These are phyloP conservation scores for Pongo abelii DNA, from an alignment of 2,113 vertebrate genomes.

Conservation along the genomic window DNA sequence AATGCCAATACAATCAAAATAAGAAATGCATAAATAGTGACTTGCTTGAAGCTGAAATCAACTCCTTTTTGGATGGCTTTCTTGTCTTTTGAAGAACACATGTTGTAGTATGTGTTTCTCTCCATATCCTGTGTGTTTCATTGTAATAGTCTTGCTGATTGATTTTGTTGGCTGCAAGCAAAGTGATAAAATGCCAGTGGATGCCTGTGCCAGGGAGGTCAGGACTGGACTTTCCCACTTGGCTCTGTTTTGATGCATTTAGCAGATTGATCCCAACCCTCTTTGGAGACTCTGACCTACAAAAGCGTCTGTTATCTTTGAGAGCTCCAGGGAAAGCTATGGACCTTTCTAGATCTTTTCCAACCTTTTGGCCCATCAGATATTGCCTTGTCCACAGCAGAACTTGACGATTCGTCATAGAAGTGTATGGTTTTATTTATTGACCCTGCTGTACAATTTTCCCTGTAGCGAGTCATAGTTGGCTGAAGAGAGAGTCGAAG, in stretches of 20 bases:
- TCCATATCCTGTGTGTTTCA: not conserved
- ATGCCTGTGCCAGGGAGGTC: not conserved
- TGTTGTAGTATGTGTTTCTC: not conserved
- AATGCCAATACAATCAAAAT: not conserved
- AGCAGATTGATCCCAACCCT: conserved; percentile 4
- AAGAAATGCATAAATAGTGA: not conserved
- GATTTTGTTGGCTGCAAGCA: conserved; percentile 34
- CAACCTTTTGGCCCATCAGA: not conserved
- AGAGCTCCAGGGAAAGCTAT: not conserved
- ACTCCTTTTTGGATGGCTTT: not conserved
- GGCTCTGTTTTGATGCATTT: conserved; percentile 12
- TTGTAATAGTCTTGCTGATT: not conserved
- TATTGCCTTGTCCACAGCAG: not conserved
- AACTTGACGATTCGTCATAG: not conserved
- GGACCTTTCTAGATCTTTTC: not conserved
- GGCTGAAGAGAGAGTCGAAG: not conserved
- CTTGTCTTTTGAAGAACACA: not conserved
- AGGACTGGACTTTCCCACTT: not conserved
- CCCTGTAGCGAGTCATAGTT: not conserved
- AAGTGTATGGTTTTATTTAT: not conserved
- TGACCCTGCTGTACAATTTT: not conserved
- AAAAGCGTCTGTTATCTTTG: not conserved
- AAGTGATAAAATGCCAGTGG: not conserved
- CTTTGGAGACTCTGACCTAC: conserved; percentile 8
- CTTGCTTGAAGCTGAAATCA: not conserved